phyloP scores from a whole-genome alignment of 64 coral and sea anemone species.

The Montipora capricornis region DNA sequence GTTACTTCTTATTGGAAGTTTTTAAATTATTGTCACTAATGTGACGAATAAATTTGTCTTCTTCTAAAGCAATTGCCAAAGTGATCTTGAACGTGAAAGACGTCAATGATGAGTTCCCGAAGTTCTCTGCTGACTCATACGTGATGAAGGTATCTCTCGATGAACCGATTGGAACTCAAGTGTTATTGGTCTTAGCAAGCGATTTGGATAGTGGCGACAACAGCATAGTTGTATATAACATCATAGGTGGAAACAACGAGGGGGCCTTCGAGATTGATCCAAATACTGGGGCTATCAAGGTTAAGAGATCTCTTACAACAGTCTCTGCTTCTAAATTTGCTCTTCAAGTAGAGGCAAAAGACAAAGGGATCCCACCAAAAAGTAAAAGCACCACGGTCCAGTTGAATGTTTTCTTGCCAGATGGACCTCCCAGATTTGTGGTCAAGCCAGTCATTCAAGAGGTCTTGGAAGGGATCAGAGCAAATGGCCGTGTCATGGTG shows the following conservation, averaged over 20 bases:
- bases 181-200: conserved; percentile 56
- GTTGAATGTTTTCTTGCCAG: conserved; percentile 64
- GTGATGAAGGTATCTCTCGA: conserved; percentile 63
- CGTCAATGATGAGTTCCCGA: conserved; percentile 70
- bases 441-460: conserved; percentile 48
- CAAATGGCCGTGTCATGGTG: conserved; percentile 61
- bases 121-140: conserved; percentile 64
- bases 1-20: no score
- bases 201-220: conserved; percentile 78
- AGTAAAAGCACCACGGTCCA: conserved; percentile 47
- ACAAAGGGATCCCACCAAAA: conserved; percentile 49
- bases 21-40: not conserved
- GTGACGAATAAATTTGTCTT: not conserved
- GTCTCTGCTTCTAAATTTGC: conserved; percentile 35
- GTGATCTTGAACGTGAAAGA: conserved; percentile 75
- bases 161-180: conserved; percentile 40
- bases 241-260: conserved; percentile 67
- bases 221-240: conserved; percentile 52
- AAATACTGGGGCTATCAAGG: conserved; percentile 68
- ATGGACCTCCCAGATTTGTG: conserved; percentile 86
- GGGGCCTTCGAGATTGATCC: conserved; percentile 71
- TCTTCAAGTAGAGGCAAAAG: conserved; percentile 62
- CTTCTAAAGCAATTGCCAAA: conserved; percentile 64
- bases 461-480: conserved; percentile 75
- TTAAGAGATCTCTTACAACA: conserved; percentile 58